A percentile compares a stretch with the other conserved stretches of the same genome.
Conservation (phyloP, 2,797 vertebrate species). For the Australoheros facetus region DNA sequence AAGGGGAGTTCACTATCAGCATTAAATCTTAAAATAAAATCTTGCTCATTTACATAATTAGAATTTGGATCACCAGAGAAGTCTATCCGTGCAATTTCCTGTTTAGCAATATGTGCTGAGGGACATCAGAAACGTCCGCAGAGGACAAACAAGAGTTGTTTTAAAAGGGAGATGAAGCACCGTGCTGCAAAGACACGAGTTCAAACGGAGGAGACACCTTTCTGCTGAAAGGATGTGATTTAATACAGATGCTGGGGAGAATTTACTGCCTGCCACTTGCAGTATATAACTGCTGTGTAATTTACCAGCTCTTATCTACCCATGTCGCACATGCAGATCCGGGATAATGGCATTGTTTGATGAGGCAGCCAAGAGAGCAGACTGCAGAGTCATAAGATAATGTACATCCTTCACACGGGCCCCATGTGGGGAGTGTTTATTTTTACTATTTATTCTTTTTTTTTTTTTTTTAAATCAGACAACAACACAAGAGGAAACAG, state of each 20-base stretch:
- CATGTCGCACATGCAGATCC: constrained; percentile 60
- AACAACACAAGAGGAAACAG: neutral
- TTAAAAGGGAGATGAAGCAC: constrained; percentile 70
- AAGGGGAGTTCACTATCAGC: constrained; percentile 63
- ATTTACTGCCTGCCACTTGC: constrained; percentile 51
- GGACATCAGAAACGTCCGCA: constrained; percentile 54
- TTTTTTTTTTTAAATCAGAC: neutral
- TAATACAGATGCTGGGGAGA: constrained; percentile 56
- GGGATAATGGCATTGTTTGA: constrained; percentile 68
- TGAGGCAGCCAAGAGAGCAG: constrained; percentile 53
- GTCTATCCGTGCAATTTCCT: constrained; percentile 27
- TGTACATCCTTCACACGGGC: constrained; percentile 37
- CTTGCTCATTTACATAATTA: constrained; percentile 72
- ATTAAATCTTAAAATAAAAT: constrained; percentile 70
- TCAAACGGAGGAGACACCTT: constrained; percentile 58
- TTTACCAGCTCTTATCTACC: constrained; percentile 66
- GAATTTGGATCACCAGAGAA: constrained; percentile 60
- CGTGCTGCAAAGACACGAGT: constrained; percentile 46
- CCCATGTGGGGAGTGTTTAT: constrained; percentile 9
- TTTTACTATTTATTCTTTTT: neutral
- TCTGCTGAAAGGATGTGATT: constrained; percentile 53
- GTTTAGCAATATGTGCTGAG: constrained; percentile 62
- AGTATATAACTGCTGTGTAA: constrained; percentile 63
- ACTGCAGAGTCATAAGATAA: constrained; percentile 50
- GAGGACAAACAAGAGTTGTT: constrained; percentile 61